Evolutionary conservation across 2,888 invertebrate genomes (phyloP).

Genomic region (Nymphalis urticae): DNA sequence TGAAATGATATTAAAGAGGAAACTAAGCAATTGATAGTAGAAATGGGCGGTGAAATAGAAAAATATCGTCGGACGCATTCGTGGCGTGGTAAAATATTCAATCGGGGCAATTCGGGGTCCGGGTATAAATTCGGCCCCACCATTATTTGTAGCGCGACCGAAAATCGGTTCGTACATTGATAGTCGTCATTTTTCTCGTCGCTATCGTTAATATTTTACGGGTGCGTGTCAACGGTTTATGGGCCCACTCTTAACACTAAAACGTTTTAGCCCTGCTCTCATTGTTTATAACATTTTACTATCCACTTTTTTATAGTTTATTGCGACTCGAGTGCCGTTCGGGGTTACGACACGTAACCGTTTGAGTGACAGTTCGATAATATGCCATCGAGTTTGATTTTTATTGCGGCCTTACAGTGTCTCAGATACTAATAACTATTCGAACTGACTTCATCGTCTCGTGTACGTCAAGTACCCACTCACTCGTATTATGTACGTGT

Average conservation of each 20-base stretch:
- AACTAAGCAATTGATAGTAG: conserved; percentile 80
- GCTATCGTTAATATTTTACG: conserved; percentile 81
- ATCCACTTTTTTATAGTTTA: conserved; percentile 79
- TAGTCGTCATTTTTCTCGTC: conserved; percentile 80
- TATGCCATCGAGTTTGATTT: conserved; percentile 67
- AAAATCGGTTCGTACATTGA: conserved; percentile 79
- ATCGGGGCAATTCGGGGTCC: conserved; percentile 78
- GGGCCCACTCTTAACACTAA: conserved; percentile 80
- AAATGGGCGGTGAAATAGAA: conserved; percentile 79
- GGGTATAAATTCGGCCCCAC: conserved; percentile 77
- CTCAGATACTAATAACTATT: conserved; percentile 44
- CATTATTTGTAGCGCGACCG: conserved; percentile 80
- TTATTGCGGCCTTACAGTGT: conserved; percentile 63
- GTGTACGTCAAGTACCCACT: not conserved
- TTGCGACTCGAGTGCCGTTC: conserved; percentile 68
- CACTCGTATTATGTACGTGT: too few species aligned
- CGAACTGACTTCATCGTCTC: not conserved
- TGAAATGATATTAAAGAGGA: conserved; percentile 76
- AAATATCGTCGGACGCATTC: conserved; percentile 78
- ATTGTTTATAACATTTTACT: conserved; percentile 81
- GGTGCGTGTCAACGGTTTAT: conserved; percentile 81
- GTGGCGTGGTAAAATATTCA: conserved; percentile 81
- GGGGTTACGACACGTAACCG: conserved; percentile 65
- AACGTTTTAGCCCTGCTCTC: conserved; percentile 79
- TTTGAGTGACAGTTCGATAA: conserved; percentile 65